Conservation (phyloP, 2,113 vertebrate species). For the Apus apus region DNA sequence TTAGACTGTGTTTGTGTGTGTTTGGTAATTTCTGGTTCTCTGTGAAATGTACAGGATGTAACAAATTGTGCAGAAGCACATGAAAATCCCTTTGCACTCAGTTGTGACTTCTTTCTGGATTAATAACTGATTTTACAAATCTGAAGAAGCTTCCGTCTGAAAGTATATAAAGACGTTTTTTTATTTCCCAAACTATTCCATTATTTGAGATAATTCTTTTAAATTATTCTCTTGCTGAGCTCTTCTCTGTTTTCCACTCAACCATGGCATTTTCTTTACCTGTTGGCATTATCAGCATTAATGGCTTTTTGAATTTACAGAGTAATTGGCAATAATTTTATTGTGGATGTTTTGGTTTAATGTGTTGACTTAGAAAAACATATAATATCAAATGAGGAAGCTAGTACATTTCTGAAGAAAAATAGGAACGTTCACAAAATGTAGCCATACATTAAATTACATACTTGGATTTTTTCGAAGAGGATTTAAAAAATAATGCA, state of each 20-base stretch:
- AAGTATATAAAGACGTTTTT: neutral
- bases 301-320: neutral
- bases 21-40: neutral
- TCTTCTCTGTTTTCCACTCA: neutral
- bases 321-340: neutral
- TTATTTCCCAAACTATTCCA: neutral
- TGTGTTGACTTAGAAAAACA: neutral
- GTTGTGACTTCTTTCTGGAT: neutral
- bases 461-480: neutral
- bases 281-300: neutral
- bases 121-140: neutral
- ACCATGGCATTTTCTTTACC: neutral
- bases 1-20: rapidly evolving
- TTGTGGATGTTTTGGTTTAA: neutral
- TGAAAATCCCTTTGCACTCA: neutral
- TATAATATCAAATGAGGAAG: neutral
- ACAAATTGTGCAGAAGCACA: neutral
- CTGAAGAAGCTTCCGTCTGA: neutral
- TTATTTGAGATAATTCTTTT: neutral
- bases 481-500: neutral
- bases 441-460: neutral
- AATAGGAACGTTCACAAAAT: neutral
- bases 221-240: neutral
- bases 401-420: neutral
- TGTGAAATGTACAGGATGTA: neutral